Base-by-base conservation (phyloP, 2,888 invertebrate genomes). In the Drosophila mulleri region DNA sequence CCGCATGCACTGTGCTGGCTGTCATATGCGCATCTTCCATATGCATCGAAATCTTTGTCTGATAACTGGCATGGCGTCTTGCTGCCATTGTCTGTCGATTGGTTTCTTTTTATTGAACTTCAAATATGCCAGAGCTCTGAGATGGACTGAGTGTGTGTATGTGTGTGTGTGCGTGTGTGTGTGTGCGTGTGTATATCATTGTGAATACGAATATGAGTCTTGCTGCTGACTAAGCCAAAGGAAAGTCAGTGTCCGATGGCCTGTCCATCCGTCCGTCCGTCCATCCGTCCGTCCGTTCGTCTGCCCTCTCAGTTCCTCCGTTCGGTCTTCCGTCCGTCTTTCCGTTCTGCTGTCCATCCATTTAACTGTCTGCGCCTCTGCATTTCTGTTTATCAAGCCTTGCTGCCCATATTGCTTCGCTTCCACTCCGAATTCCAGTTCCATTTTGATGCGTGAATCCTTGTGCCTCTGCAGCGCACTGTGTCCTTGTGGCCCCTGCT, bases 41-140 rank as follows among this genome's bases (percentile, higher is more conserved):
- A 54, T 71, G 77, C 81, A 70, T 86, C 72, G 67, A 86, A 83
- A 62, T 75, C 67, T 70, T 77, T 83, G 70, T 82, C 67, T 74
- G 80, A 75, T 73, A 70, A 72, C 45, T 47, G 50, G 45, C 35
- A 26, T 44, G 57, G 20, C 23, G 47, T 20, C 20, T 54, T 29
- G 8, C 39, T 12, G 37, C 9, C 44, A 62, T 64, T 26, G 50
- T 62, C 16, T 60, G 63, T 39, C 45, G 37, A 59, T 68, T 58
- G 44, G 32, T 39, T 53, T 26, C 52, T 35, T 20, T 20, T 18
- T 70, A 56, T 64, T 61, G 58, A 44, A 26, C 58, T 47, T 71
- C 53, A 53, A 48, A 72, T 59, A 47, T 59, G 23, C 50, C 44
- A 37, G 23, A 48, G 54, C n/a, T n/a, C 41, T 39, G 32, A 14